Conservation (phyloP, 2,888 invertebrate genomes). For the Nowickia ferox region DNA sequence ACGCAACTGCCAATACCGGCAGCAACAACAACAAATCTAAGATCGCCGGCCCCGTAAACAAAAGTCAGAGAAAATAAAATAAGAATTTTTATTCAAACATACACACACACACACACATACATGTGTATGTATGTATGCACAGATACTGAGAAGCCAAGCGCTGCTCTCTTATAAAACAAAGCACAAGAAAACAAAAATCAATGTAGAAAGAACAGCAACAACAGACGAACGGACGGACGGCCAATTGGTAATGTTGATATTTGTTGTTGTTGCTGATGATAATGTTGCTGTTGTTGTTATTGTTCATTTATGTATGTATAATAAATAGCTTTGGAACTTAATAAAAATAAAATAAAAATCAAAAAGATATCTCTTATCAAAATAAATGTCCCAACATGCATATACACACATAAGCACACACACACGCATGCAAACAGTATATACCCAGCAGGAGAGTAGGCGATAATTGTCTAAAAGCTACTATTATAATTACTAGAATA, state of each 20-base stretch:
- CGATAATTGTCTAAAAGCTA: too few relatives aligned
- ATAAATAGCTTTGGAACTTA: constrained; percentile 42
- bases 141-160: background rate
- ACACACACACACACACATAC: background rate
- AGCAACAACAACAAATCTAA: constrained; percentile 46
- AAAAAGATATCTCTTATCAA: constrained; percentile 59
- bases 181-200: background rate
- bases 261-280: constrained; percentile 1
- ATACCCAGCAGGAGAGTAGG: too few relatives aligned
- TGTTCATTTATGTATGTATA: constrained; percentile 9
- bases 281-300: constrained; percentile 27
- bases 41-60: constrained; percentile 58
- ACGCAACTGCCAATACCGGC: constrained; percentile 21
- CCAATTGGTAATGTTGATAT: constrained; percentile 44
- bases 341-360: constrained; percentile 45
- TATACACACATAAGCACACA: background rate
- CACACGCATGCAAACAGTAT: background rate
- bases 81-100: constrained; percentile 13
- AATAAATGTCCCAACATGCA: constrained; percentile 5
- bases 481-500: too few relatives aligned
- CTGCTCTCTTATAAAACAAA: background rate
- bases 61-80: constrained; percentile 12
- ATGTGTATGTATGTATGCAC: too few relatives aligned
- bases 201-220: background rate
- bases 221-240: background rate